These are phyloP conservation scores for Acanthaster planci DNA, from an alignment of 35 echinoderm and acorn worm genomes.

Conservation along the genomic window DNA sequence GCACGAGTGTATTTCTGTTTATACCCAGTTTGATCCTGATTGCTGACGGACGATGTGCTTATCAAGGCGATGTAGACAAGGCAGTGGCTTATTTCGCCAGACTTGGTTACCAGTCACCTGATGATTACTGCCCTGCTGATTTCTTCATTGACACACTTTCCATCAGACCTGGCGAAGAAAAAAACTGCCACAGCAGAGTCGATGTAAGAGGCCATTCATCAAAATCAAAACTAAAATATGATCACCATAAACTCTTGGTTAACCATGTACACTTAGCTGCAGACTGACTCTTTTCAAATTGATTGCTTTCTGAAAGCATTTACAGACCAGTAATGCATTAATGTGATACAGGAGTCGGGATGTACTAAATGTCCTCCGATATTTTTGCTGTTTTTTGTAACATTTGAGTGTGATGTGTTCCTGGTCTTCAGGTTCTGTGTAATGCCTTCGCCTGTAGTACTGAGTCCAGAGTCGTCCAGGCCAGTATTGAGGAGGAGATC, in stretches of 20 bases:
- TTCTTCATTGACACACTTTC: conserved; percentile 77
- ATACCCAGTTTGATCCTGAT: conserved; percentile 57
- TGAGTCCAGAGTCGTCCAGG: not conserved
- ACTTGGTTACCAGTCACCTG: conserved; percentile 63
- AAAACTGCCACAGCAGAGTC: conserved; percentile 45
- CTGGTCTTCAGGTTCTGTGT: not conserved
- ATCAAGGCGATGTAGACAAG: conserved; percentile 51
- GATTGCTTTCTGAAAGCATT: too few species aligned
- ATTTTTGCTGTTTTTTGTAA: too few species aligned
- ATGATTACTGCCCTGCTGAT: conserved; percentile 85
- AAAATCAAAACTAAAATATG: too few species aligned
- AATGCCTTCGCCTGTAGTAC: not conserved
- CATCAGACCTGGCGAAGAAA: conserved; percentile 66
- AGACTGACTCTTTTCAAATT: too few species aligned
- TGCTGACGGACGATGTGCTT: conserved; percentile 66
- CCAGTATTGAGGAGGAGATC: not conserved
- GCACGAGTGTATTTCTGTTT: not conserved
- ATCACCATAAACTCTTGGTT: too few species aligned
- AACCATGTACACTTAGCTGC: too few species aligned
- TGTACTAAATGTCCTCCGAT: too few species aligned
- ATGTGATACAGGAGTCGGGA: too few species aligned
- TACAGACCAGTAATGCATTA: too few species aligned
- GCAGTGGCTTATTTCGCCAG: conserved; percentile 64
- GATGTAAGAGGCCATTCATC: too few species aligned
- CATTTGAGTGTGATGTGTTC: too few species aligned